Base-by-base conservation (phyloP, 2,797 vertebrate species). In the Amniataba percoides region DNA sequence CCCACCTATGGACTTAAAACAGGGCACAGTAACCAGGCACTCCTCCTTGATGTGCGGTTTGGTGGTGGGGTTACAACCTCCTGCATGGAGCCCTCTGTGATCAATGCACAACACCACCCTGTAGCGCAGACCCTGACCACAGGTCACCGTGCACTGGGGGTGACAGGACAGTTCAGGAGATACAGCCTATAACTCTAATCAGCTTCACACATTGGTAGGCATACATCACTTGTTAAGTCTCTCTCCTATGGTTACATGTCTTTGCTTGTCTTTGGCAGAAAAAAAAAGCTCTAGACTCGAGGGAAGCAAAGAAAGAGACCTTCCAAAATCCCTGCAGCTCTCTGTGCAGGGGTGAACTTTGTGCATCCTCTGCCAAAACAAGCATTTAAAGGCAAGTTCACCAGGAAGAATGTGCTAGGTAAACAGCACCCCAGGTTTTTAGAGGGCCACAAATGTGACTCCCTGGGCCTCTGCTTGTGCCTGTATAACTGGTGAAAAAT, bases 11-110 rank as follows among this genome's bases (percentile, higher is more conserved):
- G 97, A 95, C 80, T 97, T 99, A 90, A 97, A 99, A 93, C 98
- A 99, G 59, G 98, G 98, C 46, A 97, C 96, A 11, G 97, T 96
- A 45, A 97, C 92, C 21, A 98, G 87, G 74, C 98, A 99, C 91
- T 98, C 97, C 90, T 99, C 97, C 89, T 99, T 99, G 87, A 99
- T 97, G 89, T 99, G 97, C 39, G 98, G 98, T 84, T 99, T 99
- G 87, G 96, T 96, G 91, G 97, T 96, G 51, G 96, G 92, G 83
- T 95, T 97, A 83, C 98, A 99, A 42, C 98, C 98, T 61, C 98
- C 97, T 1, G 97, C 97, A 48, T 99, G 98, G 73, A 97, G 94
- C 3, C 97, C 98, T 55, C 97, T 94, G 88, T 99, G 95, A 88
- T 99, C 97, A 60, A 99, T 97, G 92, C 98, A 99, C 39, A 99